Conservation (phyloP, 2,888 invertebrate species). For the Chymomyza fuscimana region DNA sequence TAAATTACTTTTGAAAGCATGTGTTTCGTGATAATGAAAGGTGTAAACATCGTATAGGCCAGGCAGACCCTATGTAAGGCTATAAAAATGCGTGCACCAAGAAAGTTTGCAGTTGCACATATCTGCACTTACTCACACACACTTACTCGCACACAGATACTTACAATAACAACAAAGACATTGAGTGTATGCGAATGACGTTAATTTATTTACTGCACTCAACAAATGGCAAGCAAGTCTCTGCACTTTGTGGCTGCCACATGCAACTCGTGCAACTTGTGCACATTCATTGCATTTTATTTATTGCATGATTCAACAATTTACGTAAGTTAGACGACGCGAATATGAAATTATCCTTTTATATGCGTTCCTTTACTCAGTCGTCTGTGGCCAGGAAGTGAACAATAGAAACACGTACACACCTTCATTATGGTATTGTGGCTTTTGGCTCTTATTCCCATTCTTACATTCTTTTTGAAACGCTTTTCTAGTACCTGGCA, state of each 20-base stretch:
- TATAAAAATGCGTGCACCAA: slow-evolving; percentile 36
- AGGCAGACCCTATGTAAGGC: neutral
- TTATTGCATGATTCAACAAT: slow-evolving; percentile 66
- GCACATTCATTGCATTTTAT: slow-evolving; percentile 64
- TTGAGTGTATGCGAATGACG: slow-evolving; percentile 51
- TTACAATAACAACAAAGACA: slow-evolving; percentile 50
- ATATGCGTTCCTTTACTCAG: slow-evolving; percentile 6
- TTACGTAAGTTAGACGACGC: slow-evolving; percentile 62
- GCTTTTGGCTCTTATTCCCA: neutral
- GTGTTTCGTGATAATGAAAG: neutral
- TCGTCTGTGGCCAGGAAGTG: slow-evolving; percentile 34
- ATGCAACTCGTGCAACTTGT: slow-evolving; percentile 31
- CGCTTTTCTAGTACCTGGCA: slow-evolving; percentile 53
- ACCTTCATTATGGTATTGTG: slow-evolving; percentile 37
- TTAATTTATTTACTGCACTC: slow-evolving; percentile 60
- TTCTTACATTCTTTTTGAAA: slow-evolving; percentile 12
- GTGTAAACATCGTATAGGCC: neutral
- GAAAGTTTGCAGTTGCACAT: slow-evolving; percentile 9
- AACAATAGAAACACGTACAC: slow-evolving; percentile 55
- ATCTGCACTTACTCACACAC: neutral
- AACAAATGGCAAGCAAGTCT: slow-evolving; percentile 39
- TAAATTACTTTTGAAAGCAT: neutral
- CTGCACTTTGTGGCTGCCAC: slow-evolving; percentile 28
- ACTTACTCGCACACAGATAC: neutral
- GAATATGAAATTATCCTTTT: slow-evolving; percentile 64